A percentile compares a stretch with the other conserved stretches of the same genome.
Conservation (phyloP, 2,888 invertebrate genomes). For the Cephus sareptanus region DNA sequence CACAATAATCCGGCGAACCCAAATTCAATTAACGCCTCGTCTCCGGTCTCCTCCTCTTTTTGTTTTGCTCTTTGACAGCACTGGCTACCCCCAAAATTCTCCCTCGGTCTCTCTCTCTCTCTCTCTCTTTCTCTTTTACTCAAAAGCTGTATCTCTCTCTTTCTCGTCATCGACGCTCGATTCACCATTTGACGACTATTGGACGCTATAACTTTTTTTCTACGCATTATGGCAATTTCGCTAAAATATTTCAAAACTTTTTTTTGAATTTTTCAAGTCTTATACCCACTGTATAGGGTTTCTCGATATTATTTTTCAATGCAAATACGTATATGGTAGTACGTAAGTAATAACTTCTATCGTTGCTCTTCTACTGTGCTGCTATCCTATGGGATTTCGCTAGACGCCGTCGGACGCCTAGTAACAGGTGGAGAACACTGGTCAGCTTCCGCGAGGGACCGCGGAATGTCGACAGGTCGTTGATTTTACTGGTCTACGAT, state of each 20-base stretch:
- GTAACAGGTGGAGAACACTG: constrained; percentile 47
- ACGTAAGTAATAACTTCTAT: background rate
- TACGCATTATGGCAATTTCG: background rate
- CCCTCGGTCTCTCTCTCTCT: background rate
- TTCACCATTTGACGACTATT: background rate
- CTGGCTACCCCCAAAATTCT: constrained; percentile 1
- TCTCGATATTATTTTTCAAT: background rate
- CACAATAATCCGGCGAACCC: constrained; percentile 48
- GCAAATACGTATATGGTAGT: background rate
- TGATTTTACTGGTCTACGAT: constrained; percentile 51
- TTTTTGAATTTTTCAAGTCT: background rate
- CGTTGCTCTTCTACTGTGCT: background rate
- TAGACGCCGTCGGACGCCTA: constrained; percentile 26
- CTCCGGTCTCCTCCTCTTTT: constrained; percentile 11
- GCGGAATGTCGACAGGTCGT: constrained; percentile 54
- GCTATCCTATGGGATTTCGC: background rate
- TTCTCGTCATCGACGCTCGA: background rate
- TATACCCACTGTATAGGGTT: background rate
- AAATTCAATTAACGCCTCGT: constrained; percentile 55
- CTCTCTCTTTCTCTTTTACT: background rate
- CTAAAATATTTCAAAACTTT: background rate
- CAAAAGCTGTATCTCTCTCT: no score
- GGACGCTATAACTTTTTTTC: background rate
- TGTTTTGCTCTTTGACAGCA: constrained; percentile 12
- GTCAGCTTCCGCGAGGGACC: background rate